Base-by-base conservation (phyloP, 2,888 invertebrate genomes). In the Scelioninae gen. 2 region DNA sequence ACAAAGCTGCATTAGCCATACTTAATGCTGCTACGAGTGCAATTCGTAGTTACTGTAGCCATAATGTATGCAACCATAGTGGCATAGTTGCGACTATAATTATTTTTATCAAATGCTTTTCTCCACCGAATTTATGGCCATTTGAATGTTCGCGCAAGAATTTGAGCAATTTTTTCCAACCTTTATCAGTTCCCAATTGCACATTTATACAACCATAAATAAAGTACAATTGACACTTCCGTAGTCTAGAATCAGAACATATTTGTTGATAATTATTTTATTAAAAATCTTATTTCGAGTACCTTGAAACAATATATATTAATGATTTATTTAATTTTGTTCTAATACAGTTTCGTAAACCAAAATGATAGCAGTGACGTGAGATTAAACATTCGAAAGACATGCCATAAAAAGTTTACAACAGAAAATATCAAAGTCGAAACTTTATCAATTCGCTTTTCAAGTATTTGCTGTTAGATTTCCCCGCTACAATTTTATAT, bases 271-370 rank as follows among this genome's bases (percentile, higher is more conserved):
- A 65, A 65, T 57, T 39, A 28, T 22, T 33, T 28, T 33, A 33
- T 67, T 48, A 33, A 35, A 64, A 64, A 50, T 45, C 13, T 46
- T 45, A n/a, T 58, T 50, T 43, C 39, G 50, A 67, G 57, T 46
- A 25, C 1, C 48, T 11, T 45, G 31, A 33, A 68, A 68, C 68
- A 68, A 68, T 58, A n/a, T 65, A 25, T 52, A n/a, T n/a, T 37
- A 45, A 68, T 57, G 57, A 45, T 68, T 60, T 52, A 68, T 22
- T 45, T 45, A 37, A 57, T 60, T 48, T 68, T 68, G 52, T 58
- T 35, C 25, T 48, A 55, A 55, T 41, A 58, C 50, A 15, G 52
- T 68, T 68, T 68, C 60, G 52, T 52, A 18, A 58, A 68, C 67
- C 58, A 68, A 68, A 52, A 57, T 10, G 33, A 18, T 10, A 43